These are phyloP conservation scores for Phalera bucephala DNA, from an alignment of 2,888 invertebrate genomes.

Conservation along the genomic window DNA sequence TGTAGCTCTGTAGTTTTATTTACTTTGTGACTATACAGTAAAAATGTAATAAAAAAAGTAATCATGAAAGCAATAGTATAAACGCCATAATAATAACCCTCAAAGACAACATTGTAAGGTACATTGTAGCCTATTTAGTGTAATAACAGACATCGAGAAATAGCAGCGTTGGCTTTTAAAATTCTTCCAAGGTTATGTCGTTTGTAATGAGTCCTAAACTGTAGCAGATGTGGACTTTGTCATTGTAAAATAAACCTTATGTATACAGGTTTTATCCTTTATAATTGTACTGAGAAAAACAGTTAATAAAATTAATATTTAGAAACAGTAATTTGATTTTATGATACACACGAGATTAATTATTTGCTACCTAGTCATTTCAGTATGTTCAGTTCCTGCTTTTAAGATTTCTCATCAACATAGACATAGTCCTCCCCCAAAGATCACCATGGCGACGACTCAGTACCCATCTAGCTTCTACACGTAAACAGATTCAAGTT, in stretches of 20 bases:
- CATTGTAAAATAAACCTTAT: background rate
- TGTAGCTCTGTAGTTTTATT: no score
- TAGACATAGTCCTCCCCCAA: no score
- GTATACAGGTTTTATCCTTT: background rate
- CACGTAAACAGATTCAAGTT: no score
- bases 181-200: slow-evolving; percentile 5
- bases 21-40: no score
- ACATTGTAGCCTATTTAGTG: slow-evolving; percentile 26
- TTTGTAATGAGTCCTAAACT: background rate
- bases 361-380: no score
- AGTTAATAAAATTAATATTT: no score
- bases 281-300: background rate
- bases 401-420: no score
- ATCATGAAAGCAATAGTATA: background rate
- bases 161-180: slow-evolving; percentile 16
- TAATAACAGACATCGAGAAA: slow-evolving; percentile 33
- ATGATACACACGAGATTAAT: no score
- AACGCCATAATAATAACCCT: slow-evolving; percentile 28
- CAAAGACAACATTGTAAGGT: slow-evolving; percentile 18
- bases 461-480: no score
- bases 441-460: no score
- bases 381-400: no score
- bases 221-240: slow-evolving; percentile 1
- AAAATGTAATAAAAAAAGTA: background rate
- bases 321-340: no score